Evolutionary conservation across 2,797 vertebrate species (phyloP).

Genomic region (Melanotaenia boesemani): DNA sequence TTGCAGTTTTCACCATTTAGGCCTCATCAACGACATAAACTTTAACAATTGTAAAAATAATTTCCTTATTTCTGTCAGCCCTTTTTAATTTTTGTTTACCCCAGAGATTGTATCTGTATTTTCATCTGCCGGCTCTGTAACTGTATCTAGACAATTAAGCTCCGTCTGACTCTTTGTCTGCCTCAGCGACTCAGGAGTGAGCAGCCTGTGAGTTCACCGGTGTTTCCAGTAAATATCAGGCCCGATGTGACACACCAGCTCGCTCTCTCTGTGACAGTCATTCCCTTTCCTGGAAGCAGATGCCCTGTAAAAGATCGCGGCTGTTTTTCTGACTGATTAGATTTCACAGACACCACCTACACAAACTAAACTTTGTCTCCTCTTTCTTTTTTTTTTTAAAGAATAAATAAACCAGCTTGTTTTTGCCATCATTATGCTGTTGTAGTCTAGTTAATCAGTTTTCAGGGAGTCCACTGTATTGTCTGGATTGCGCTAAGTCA

Average conservation of each 20-base stretch:
- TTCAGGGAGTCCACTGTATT: conserved; percentile 49
- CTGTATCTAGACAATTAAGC: background rate
- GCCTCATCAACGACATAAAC: too few relatives aligned
- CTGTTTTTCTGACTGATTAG: conserved; percentile 28
- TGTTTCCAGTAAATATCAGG: conserved; percentile 64
- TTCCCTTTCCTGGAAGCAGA: conserved; percentile 65
- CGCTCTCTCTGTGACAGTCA: conserved; percentile 39
- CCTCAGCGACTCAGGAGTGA: conserved; percentile 6
- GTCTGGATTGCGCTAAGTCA: conserved; percentile 56
- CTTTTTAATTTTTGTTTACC: background rate
- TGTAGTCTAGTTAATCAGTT: conserved; percentile 62
- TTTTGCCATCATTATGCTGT: conserved; percentile 60
- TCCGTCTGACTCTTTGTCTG: background rate
- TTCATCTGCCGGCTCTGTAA: background rate
- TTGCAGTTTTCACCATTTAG: background rate
- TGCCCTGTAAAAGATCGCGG: conserved; percentile 25
- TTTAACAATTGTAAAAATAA: background rate
- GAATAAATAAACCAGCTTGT: conserved; percentile 40
- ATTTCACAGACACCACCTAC: conserved; percentile 38
- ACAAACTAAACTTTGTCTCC: conserved; percentile 37
- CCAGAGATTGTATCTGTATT: background rate
- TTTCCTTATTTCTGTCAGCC: background rate
- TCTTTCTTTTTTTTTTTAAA: conserved; percentile 16
- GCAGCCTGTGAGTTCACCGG: conserved; percentile 37
- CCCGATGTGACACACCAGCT: conserved; percentile 52